Conservation (phyloP, 2,888 invertebrate species). For the Andrena bucephala region DNA sequence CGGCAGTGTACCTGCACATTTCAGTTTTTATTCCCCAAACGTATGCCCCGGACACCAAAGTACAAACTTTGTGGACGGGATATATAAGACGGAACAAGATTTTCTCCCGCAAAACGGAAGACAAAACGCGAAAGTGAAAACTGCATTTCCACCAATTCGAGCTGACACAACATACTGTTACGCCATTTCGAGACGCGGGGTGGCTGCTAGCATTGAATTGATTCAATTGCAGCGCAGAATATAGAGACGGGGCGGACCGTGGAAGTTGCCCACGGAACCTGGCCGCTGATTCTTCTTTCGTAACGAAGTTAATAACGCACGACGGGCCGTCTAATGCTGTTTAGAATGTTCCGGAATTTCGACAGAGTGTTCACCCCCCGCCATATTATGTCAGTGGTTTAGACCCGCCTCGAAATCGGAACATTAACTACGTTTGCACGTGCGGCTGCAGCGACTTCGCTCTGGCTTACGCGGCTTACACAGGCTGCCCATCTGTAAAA, state of each 20-base stretch:
- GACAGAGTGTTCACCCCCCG: constrained; percentile 62
- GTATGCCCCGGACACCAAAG: background rate
- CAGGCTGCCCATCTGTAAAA: constrained; percentile 67
- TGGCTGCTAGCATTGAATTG: background rate
- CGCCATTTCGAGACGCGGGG: background rate
- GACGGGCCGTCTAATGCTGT: constrained; percentile 38
- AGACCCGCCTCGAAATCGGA: constrained; percentile 61
- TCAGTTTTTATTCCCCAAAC: too few species aligned
- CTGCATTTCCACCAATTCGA: background rate
- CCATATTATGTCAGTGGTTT: constrained; percentile 66
- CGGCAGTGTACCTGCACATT: too few species aligned
- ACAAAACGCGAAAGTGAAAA: background rate
- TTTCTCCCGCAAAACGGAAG: background rate
- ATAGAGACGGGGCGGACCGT: background rate
- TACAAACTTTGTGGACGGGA: background rate
- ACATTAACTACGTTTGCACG: constrained; percentile 70
- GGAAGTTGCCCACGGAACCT: background rate
- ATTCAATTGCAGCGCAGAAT: constrained; percentile 11
- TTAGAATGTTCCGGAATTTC: constrained; percentile 50
- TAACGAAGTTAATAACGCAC: constrained; percentile 41
- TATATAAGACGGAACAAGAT: background rate
- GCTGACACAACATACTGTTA: background rate
- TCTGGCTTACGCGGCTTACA: constrained; percentile 67
- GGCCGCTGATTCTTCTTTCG: constrained; percentile 35
- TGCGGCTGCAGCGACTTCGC: constrained; percentile 59